Conservation (phyloP, 2,797 vertebrate genomes). For the Pagetopsis macropterus region DNA sequence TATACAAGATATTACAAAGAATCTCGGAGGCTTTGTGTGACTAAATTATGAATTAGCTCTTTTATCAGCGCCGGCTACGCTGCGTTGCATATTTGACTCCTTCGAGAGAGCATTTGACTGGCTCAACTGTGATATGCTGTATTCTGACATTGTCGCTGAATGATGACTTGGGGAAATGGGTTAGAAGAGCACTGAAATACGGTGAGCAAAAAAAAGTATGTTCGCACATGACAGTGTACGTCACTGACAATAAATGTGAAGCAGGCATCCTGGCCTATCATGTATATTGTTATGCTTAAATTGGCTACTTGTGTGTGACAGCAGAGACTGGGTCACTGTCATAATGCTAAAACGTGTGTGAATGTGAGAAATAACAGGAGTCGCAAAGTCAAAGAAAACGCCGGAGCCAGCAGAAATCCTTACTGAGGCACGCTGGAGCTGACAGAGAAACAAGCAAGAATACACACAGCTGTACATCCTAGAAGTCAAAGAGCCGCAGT, state of each 20-base stretch:
- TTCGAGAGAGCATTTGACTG: conserved; percentile 60
- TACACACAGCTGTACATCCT: conserved; percentile 75
- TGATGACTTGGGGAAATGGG: conserved; percentile 77
- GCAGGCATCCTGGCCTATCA: conserved; percentile 51
- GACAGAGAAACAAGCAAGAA: conserved; percentile 33
- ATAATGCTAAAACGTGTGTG: conserved; percentile 36
- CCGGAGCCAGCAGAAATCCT: conserved; percentile 44
- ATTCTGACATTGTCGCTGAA: conserved; percentile 69
- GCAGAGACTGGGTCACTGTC: conserved; percentile 66
- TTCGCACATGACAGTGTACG: conserved; percentile 58
- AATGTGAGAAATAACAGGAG: conserved; percentile 32
- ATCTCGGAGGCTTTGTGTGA: conserved; percentile 62
- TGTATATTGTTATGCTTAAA: conserved; percentile 59
- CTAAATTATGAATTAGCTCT: conserved; percentile 76
- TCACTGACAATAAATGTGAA: conserved; percentile 61
- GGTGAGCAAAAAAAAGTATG: conserved; percentile 63
- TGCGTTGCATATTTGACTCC: conserved; percentile 72
- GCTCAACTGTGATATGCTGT: conserved; percentile 65
- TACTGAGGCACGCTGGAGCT: conserved; percentile 14
- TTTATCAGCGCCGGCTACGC: conserved; percentile 64
- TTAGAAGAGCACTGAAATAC: conserved; percentile 63
- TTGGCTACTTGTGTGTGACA: conserved; percentile 66
- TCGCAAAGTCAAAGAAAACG: conserved; percentile 24
- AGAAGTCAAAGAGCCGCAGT: conserved; percentile 60
- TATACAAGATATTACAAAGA: conserved; percentile 51